Conservation (phyloP, 2,888 invertebrate species). For the Patella depressa region DNA sequence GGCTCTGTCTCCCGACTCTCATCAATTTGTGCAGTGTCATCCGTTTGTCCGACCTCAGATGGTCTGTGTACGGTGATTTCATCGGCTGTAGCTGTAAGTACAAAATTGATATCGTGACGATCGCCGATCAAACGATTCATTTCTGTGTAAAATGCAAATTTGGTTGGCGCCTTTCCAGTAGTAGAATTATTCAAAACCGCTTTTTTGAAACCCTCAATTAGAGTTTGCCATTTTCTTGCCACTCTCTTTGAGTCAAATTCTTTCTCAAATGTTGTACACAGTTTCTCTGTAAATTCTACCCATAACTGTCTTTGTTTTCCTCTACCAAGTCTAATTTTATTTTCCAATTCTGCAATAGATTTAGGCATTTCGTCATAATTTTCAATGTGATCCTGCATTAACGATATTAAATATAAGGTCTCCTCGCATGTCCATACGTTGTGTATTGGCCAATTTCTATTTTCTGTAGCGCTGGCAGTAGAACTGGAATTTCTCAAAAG, state of each 20-base stretch:
- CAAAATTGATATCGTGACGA: not conserved
- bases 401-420: not conserved
- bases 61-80: not conserved
- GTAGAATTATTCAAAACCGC: not conserved
- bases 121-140: not conserved
- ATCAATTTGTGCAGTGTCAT: not conserved
- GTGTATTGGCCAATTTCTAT: not conserved
- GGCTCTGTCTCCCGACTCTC: not conserved
- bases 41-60: not conserved
- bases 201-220: not conserved
- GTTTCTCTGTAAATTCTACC: conserved; percentile 8
- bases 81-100: not conserved
- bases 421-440: not conserved
- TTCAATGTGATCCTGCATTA: not conserved
- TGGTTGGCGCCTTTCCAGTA: not conserved
- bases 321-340: not conserved
- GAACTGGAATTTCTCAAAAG: not conserved
- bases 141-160: not conserved
- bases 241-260: conserved; percentile 2
- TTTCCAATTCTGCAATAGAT: not conserved
- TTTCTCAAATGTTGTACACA: not conserved
- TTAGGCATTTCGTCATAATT: not conserved
- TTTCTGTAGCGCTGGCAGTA: not conserved
- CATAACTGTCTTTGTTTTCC: not conserved
- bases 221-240: conserved; percentile 5